Conservation (phyloP, 1,140 invertebrate species). For the Adelges cooleyi region DNA sequence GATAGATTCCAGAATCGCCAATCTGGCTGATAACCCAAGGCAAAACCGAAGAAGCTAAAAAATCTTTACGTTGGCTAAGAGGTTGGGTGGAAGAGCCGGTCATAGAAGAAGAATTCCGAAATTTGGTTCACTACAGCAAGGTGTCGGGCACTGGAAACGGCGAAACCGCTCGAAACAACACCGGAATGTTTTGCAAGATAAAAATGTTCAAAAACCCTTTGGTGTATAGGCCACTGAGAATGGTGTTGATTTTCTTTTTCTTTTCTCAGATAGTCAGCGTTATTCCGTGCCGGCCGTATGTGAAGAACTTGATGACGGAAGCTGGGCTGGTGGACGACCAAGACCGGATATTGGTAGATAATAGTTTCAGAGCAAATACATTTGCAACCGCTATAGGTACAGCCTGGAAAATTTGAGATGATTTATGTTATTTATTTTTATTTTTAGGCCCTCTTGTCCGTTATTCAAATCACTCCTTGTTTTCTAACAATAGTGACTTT, state of each 20-base stretch:
- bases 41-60: slow-evolving; percentile 41
- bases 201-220: background rate
- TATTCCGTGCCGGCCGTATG: background rate
- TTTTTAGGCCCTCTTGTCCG: background rate
- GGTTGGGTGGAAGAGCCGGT: slow-evolving; percentile 42
- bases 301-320: slow-evolving; percentile 9
- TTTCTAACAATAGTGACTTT: slow-evolving; percentile 6
- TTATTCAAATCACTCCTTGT: background rate
- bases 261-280: background rate
- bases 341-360: background rate
- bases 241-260: background rate
- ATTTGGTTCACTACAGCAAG: slow-evolving; percentile 35
- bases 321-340: background rate
- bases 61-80: slow-evolving; percentile 42
- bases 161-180: background rate
- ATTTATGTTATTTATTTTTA: background rate
- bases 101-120: slow-evolving; percentile 41
- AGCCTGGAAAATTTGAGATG: background rate
- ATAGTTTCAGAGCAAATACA: background rate
- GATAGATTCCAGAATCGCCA: slow-evolving; percentile 52
- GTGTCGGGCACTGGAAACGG: background rate
- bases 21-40: slow-evolving; percentile 47
- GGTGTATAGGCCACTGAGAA: background rate
- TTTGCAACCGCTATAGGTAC: background rate
- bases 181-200: background rate